phyloP scores from a whole-genome alignment of 2,888 invertebrate genomes.

The Zeuzera pyrina region DNA sequence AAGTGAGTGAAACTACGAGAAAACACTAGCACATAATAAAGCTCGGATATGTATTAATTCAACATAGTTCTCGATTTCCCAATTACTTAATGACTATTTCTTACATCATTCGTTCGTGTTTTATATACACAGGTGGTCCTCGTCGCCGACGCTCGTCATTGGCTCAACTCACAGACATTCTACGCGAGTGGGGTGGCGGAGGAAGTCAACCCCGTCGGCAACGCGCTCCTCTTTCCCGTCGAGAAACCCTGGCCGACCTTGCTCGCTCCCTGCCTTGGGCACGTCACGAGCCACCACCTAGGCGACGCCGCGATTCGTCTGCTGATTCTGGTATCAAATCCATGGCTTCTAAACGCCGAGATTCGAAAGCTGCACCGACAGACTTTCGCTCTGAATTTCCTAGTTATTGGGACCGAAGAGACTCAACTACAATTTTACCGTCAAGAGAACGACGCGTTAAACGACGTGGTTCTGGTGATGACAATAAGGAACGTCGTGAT shows the following conservation, averaged over 20 bases:
- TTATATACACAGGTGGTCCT: conserved; percentile 62
- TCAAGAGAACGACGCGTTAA: conserved; percentile 58
- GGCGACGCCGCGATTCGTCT: conserved; percentile 89
- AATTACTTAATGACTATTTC: no score
- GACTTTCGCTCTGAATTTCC: conserved; percentile 82
- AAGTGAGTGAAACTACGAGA: no score
- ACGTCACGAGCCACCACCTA: conserved; percentile 71
- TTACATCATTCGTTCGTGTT: no score
- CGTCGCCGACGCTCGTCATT: conserved; percentile 87
- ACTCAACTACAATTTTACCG: conserved; percentile 72
- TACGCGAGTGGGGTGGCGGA: conserved; percentile 89
- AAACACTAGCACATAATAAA: no score
- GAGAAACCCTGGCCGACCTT: conserved; percentile 90
- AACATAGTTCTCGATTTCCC: no score
- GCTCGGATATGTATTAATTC: no score
- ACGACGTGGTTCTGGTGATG: conserved; percentile 77
- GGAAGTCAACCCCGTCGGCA: conserved; percentile 65
- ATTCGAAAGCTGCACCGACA: conserved; percentile 77
- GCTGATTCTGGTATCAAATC: conserved; percentile 89
- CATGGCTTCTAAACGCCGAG: conserved; percentile 80
- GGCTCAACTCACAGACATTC: conserved; percentile 90
- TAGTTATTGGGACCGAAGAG: conserved; percentile 78
- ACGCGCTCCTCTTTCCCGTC: conserved; percentile 81
- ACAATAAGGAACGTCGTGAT: conserved; percentile 71
- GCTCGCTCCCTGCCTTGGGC: conserved; percentile 90